Evolutionary conservation across 2,888 invertebrate genomes (phyloP), one percentile per base, ranked within the genome.

Genomic region (Eueremaeus valkanovi): DNA sequence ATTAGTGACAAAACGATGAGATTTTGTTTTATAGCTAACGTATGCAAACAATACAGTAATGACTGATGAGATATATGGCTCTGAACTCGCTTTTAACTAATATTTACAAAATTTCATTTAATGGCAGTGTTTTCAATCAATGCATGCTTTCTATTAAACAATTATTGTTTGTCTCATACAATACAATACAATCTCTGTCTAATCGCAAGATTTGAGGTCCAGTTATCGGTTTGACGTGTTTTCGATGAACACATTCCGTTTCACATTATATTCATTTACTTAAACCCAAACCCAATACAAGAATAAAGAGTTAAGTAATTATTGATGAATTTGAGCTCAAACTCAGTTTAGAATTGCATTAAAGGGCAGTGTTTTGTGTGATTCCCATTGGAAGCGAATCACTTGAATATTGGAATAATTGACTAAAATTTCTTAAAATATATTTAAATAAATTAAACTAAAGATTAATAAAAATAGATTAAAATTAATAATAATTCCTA

Each of bases 81-180:
- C 16, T 27, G 27, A 58, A 58, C 58, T 58, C 29, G 58, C 58
- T 9, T 58, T 58, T 58, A 58, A 58, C 58, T 58, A 58, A 58
- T 58, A 58, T 58, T 24, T 58, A 58, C 27, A 24, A 24, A 58
- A 21, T 11, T 58, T 29, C 8, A 9, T 58, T 58, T 27, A 16
- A 24, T 58, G 58, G 58, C 58, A 58, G 58, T 58, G 58, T 24
- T 51, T 51, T 18, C 5, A 18, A 11, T 6, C 16, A 24, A 58
- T 58, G 27, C 27, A 24, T 24, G 27, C 24, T 16, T 58, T 58
- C 9, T 16, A 11, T 45, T 45, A 18, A 45, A 18, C 40, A n/a
- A n/a, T n/a, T n/a, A n/a, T n/a, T n/a, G 5, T 40, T 40, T 40
- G 40, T 5, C 11, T 40, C 40, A 45, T 18, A 45, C 3, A 3